Percentiles rank a stretch among this genome's conserved stretches.
phyloP scores from a whole-genome alignment of 92 coral and sea anemone species.

The Epizoanthus scotinus region DNA sequence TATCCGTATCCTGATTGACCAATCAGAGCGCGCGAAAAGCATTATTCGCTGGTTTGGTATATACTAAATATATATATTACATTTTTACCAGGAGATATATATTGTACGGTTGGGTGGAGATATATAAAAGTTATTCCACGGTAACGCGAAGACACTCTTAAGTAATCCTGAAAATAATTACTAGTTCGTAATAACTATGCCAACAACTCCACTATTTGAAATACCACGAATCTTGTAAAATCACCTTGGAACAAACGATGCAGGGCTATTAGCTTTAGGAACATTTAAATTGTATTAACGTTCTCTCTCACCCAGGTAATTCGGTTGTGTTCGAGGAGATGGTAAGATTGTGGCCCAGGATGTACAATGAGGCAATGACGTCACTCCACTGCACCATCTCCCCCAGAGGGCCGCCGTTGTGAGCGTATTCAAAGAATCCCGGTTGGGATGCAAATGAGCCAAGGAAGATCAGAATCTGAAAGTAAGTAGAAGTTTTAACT shows the following conservation, averaged over 20 bases:
- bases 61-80: too few relatives aligned
- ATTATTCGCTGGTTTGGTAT: too few relatives aligned
- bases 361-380: constrained; percentile 70
- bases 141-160: too few relatives aligned
- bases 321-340: constrained; percentile 36
- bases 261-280: neutral
- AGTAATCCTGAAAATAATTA: too few relatives aligned
- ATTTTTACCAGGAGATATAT: too few relatives aligned
- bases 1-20: too few relatives aligned
- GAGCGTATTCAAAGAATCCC: constrained; percentile 54
- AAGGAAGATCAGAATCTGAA: constrained; percentile 71
- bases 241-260: neutral
- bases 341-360: constrained; percentile 82
- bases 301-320: constrained; percentile 51
- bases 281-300: neutral
- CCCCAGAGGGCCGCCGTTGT: constrained; percentile 83
- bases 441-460: constrained; percentile 78
- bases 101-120: too few relatives aligned
- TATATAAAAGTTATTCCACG: too few relatives aligned
- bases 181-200: too few relatives aligned
- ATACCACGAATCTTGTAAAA: too few relatives aligned
- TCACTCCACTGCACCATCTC: constrained; percentile 97
- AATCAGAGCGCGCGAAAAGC: too few relatives aligned
- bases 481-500: neutral
- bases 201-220: too few relatives aligned